phyloP scores from a whole-genome alignment of 2,797 vertebrate species.

The Tenualosa thibaudeaui region DNA sequence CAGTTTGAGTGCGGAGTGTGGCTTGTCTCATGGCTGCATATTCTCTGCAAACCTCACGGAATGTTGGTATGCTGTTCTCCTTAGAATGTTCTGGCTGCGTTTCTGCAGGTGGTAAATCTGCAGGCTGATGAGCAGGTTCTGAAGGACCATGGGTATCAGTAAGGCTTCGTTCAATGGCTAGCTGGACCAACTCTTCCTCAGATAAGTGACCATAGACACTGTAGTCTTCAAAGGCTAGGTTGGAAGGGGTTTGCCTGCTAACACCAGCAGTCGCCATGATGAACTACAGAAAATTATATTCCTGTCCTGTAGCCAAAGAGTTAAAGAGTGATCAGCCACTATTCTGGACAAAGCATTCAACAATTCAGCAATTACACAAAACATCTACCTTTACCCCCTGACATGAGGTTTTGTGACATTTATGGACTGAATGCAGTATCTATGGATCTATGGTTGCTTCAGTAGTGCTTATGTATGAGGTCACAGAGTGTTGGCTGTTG shows the following conservation, averaged over 20 bases:
- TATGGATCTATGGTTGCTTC: too few species aligned
- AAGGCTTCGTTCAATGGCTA: slow-evolving; percentile 83
- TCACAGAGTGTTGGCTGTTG: too few species aligned
- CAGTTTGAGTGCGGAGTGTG: background rate
- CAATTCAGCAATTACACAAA: too few species aligned
- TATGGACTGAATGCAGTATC: too few species aligned
- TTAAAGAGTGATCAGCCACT: too few species aligned
- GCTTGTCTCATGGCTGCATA: background rate
- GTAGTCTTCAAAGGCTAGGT: slow-evolving; percentile 75
- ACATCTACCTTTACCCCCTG: too few species aligned
- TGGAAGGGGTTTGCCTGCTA: slow-evolving; percentile 49
- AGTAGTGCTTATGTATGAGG: too few species aligned
- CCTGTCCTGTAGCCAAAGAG: background rate
- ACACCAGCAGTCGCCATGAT: slow-evolving; percentile 52
- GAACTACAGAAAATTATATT: background rate
- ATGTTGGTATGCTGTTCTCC: background rate
- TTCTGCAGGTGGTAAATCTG: background rate
- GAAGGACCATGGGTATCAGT: slow-evolving; percentile 47
- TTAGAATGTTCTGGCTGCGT: background rate
- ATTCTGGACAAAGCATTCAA: too few species aligned
- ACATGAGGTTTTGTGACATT: too few species aligned
- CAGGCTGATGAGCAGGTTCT: background rate
- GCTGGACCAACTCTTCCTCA: slow-evolving; percentile 80
- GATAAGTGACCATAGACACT: slow-evolving; percentile 79
- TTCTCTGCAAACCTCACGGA: background rate